Evolutionary conservation across 2,797 vertebrate genomes (phyloP).

Genomic region (Lagocephalus sceleratus): DNA sequence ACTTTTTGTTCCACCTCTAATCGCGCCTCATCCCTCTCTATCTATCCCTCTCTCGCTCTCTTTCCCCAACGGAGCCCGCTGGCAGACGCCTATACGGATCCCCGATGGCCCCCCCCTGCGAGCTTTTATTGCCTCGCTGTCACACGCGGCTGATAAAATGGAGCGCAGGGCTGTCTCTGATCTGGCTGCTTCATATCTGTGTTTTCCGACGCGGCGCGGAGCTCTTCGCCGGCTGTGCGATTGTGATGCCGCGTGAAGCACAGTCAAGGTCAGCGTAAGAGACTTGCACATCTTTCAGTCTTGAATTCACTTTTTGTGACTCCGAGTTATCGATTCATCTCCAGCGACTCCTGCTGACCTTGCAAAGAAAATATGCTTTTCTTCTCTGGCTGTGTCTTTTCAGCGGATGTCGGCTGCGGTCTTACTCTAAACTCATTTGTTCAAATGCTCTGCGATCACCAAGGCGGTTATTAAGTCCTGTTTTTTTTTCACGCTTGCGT

Average conservation of each 20-base stretch:
- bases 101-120: background rate
- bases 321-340: background rate
- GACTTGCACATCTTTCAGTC: conserved; percentile 12
- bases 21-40: conserved; percentile 6
- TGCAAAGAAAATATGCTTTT: background rate
- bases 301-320: conserved; percentile 10
- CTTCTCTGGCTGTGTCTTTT: background rate
- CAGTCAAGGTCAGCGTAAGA: conserved; percentile 20
- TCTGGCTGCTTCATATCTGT: conserved; percentile 10
- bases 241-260: conserved; percentile 16
- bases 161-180: background rate
- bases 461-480: conserved; percentile 27
- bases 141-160: conserved; percentile 16
- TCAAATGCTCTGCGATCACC: conserved; percentile 3
- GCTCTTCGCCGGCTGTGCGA: conserved; percentile 1
- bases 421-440: conserved; percentile 6
- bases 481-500: conserved; percentile 36
- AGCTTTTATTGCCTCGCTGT: conserved; percentile 20
- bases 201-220: conserved; percentile 2
- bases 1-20: conserved; percentile 19
- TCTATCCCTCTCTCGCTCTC: background rate
- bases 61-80: background rate
- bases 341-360: conserved; percentile 4
- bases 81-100: background rate
- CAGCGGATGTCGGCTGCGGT: background rate